Evolutionary conservation across 92 coral and sea anemone species (phyloP).

Genomic region (Bergia puertoricense): DNA sequence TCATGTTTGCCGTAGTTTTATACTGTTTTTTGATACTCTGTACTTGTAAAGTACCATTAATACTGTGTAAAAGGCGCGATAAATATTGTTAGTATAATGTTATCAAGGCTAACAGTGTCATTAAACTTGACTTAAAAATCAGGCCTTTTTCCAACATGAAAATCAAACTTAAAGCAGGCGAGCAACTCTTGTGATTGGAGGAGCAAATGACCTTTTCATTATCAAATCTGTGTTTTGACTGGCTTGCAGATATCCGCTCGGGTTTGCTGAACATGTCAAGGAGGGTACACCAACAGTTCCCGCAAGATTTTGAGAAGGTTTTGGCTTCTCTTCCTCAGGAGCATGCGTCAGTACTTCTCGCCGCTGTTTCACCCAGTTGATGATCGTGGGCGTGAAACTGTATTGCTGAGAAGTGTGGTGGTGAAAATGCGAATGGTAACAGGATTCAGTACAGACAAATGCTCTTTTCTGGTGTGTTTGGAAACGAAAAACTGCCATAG

Average conservation of each 20-base stretch:
- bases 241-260: constrained; percentile 70
- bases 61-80: too few relatives aligned
- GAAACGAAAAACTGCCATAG: neutral
- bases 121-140: too few relatives aligned
- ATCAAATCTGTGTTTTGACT: neutral
- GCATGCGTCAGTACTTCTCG: constrained; percentile 77
- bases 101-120: too few relatives aligned
- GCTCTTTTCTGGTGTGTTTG: neutral
- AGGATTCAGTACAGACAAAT: neutral
- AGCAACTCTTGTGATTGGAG: neutral
- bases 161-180: neutral
- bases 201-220: neutral
- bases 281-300: constrained; percentile 80
- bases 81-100: too few relatives aligned
- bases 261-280: constrained; percentile 83
- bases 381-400: constrained; percentile 7
- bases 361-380: constrained; percentile 59
- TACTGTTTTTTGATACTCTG: too few relatives aligned
- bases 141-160: too few relatives aligned
- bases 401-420: neutral
- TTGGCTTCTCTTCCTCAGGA: constrained; percentile 77
- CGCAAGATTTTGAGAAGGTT: constrained; percentile 87
- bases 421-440: neutral
- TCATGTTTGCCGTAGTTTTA: too few relatives aligned
- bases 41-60: too few relatives aligned